Evolutionary conservation across 2,888 invertebrate species (phyloP), one percentile per base, ranked within the genome.

Genomic region (Pantelozetes paolii): DNA sequence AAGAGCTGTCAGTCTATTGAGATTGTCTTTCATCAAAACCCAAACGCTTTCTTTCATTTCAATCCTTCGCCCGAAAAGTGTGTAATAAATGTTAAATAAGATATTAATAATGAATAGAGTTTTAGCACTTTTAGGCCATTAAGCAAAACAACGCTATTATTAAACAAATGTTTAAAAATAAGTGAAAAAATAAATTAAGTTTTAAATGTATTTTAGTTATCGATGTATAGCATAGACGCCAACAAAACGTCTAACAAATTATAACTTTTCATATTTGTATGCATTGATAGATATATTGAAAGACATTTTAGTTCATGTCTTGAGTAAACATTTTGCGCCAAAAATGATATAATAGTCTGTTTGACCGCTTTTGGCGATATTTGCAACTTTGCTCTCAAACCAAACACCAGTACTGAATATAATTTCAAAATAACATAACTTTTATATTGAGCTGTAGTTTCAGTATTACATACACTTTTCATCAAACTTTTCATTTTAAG

Each of bases 341-440:
- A 30, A 62, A 54, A 62, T 62, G 62, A 62, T 62, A 62, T 62
- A 62, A 62, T 62, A 32, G 54, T 62, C 23, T 36, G 62, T 62
- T 62, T 62, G 32, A 36, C 20, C 20, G 62, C 62, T 23, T 13
- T 9, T 8, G 36, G 62, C 32, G 6, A 13, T 30, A 5, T n/a
- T 50, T 18, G 1, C 62, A 62, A 62, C 62, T 62, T 28, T 62
- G 32, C 28, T 32, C 62, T 62, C 62, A 62, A 30, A 26, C n/a
- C 32, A 30, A 36, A 30, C 28, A 26, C 26, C 13, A n/a, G 23
- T 26, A 54, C 20, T 54, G 23, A 54, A 23, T 48, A 23, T 62
- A 23, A 32, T 28, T 32, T 62, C 62, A 9, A 5, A 62, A 62
- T 62, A 32, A 28, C 32, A 26, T 62, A 62, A 32, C 20, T 59